Conservation (phyloP, 2,797 vertebrate species). For the Mycteria americana region DNA sequence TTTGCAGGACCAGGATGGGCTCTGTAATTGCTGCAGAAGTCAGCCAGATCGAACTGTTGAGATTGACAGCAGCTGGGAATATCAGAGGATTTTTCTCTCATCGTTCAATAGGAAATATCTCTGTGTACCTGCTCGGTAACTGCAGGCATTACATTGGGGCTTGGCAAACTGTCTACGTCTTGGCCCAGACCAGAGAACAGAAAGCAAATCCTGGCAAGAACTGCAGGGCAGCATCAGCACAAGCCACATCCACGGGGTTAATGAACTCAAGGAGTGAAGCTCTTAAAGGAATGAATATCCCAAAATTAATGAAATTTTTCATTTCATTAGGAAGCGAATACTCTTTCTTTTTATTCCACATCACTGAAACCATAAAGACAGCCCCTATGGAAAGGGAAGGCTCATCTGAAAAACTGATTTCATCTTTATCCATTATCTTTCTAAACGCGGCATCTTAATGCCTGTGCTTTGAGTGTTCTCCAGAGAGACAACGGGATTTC, state of each 20-base stretch:
- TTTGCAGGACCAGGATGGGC: background rate
- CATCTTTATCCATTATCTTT: constrained; percentile 50
- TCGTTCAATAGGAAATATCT: background rate
- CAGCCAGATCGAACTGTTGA: background rate
- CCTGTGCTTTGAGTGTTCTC: constrained; percentile 23
- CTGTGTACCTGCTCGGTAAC: rapidly evolving
- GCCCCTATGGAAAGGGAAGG: constrained; percentile 25
- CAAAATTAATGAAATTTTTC: constrained; percentile 57
- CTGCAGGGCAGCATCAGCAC: background rate
- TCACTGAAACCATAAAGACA: constrained; percentile 19
- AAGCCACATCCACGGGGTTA: background rate
- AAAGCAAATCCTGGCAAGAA: constrained; percentile 20
- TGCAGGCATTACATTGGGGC: rapidly evolving
- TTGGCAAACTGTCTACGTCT: background rate
- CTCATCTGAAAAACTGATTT: constrained; percentile 37
- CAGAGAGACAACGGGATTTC: background rate
- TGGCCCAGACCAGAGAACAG: background rate
- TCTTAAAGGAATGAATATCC: constrained; percentile 43
- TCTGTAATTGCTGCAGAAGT: background rate
- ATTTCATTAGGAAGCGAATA: constrained; percentile 54
- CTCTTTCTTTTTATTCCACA: constrained; percentile 21
- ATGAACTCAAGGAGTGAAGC: constrained; percentile 33
- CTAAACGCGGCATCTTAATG: constrained; percentile 18
- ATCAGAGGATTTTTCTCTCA: background rate
- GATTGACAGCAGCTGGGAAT: background rate